Base-by-base conservation (phyloP, 2,113 vertebrate species). In the Rhinogobius similis region DNA sequence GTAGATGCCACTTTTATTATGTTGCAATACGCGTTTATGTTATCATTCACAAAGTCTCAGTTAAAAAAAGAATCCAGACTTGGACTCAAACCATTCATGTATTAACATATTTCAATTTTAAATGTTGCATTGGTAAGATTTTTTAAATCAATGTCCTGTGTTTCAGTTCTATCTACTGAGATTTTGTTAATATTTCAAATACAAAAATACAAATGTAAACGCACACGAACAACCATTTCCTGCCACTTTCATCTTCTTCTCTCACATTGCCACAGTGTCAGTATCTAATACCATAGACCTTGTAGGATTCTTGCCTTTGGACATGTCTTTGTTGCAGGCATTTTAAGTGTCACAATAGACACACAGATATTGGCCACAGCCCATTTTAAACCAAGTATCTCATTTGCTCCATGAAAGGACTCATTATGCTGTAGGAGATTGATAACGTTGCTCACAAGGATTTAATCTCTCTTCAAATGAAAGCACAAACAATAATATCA, bases 341-440 rank as follows among this genome's bases (percentile, higher is more conserved):
- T 73, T 21, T 16, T 75, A 48, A 52, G 68, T 76, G 86, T 79
- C 48, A 73, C 26, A 74, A 83, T 67, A 74, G 77, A 67, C 38
- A 73, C 68, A 63, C 36, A 69, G 58, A 75, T 87, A 87, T 83
- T 65, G 75, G 82, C 79, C 75, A 4, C 7, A 27, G 59, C 71
- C 73, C 75, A 76, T 79, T 78, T 86, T 85, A 79, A 81, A 68
- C 83, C 72, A 72, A 82, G 79, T 78, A 75, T 77, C 70, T 83
- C 56, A 70, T 82, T 81, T 78, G 66, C 70, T 70, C 41, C 72
- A 48, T 74, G 75, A 87, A 85, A 80, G 85, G 76, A 79, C 68
- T 86, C 84, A 87, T 87, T 85, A 84, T 78, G 76, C 75, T 75
- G 82, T 66, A 77, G 59, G 70, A 80, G 72, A 86, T 72, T 86